Evolutionary conservation across 2,888 invertebrate species (phyloP).

Genomic region (Crioceris asparagi): DNA sequence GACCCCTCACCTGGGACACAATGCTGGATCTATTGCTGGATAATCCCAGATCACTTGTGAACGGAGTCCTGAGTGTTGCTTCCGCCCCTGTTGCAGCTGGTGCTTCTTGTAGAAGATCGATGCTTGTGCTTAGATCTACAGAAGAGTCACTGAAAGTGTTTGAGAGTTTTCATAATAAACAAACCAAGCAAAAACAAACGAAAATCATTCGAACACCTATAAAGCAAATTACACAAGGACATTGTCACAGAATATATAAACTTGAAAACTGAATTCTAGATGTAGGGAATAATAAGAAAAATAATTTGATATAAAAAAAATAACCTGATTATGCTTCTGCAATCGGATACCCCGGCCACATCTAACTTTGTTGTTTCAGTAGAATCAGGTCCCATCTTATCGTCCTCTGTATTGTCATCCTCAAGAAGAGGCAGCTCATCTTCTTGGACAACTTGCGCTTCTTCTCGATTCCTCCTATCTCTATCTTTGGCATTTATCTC

Average conservation of each 20-base stretch:
- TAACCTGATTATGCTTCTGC: conserved; percentile 37
- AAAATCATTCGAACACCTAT: neutral
- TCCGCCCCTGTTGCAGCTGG: conserved; percentile 38
- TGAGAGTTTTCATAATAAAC: neutral
- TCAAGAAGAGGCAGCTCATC: conserved; percentile 44
- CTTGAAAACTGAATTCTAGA: no score
- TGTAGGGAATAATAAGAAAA: no score
- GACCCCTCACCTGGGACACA: conserved; percentile 40
- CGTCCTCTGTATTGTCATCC: conserved; percentile 34
- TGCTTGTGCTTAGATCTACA: conserved; percentile 46
- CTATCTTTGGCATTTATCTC: conserved; percentile 38
- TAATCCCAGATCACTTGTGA: conserved; percentile 51
- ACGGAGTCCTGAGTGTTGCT: conserved; percentile 41
- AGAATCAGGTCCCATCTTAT: conserved; percentile 22
- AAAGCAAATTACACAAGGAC: no score
- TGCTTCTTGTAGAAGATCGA: no score
- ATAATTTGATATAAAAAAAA: no score
- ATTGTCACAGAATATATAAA: no score
- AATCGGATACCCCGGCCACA: conserved; percentile 30
- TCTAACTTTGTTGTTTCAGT: conserved; percentile 33
- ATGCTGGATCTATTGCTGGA: conserved; percentile 49
- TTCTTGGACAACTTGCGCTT: conserved; percentile 29
- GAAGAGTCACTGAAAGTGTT: conserved; percentile 43
- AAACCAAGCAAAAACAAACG: neutral
- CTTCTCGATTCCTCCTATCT: conserved; percentile 22